Conservation (phyloP, 1,140 invertebrate species). For the Caerostris extrusa region DNA sequence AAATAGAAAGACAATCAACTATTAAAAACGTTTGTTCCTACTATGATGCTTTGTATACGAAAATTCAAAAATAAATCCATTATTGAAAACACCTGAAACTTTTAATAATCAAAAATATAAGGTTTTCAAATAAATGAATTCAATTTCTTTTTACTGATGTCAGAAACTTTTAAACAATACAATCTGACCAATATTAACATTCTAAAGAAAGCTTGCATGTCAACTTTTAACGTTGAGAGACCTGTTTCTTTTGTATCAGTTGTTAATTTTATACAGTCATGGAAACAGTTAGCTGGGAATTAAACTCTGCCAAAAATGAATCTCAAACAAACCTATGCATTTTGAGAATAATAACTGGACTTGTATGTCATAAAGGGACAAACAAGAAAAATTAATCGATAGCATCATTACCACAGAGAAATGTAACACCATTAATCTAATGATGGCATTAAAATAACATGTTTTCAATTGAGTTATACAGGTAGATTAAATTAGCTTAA, state of each 20-base stretch:
- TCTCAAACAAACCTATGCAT: background rate
- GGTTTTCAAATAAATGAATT: too few relatives aligned
- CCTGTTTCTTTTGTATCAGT: background rate
- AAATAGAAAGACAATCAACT: too few relatives aligned
- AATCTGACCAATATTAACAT: too few relatives aligned
- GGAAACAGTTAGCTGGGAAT: background rate
- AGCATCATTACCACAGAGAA: background rate
- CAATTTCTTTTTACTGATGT: too few relatives aligned
- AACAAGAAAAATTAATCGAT: background rate
- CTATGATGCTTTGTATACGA: too few relatives aligned
- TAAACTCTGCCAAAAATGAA: background rate
- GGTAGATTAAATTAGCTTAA: background rate
- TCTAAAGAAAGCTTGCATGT: background rate
- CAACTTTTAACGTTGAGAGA: background rate
- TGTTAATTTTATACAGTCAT: background rate
- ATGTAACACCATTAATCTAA: background rate
- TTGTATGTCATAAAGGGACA: background rate
- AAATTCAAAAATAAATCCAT: too few relatives aligned
- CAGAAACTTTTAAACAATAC: too few relatives aligned
- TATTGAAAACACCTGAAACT: too few relatives aligned
- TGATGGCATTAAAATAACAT: background rate
- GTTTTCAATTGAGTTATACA: background rate
- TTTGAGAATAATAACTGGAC: background rate
- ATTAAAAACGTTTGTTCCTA: too few relatives aligned
- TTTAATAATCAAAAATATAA: too few relatives aligned